Conservation (phyloP, 2,797 vertebrate genomes). For the Premnoplex brunnescens region DNA sequence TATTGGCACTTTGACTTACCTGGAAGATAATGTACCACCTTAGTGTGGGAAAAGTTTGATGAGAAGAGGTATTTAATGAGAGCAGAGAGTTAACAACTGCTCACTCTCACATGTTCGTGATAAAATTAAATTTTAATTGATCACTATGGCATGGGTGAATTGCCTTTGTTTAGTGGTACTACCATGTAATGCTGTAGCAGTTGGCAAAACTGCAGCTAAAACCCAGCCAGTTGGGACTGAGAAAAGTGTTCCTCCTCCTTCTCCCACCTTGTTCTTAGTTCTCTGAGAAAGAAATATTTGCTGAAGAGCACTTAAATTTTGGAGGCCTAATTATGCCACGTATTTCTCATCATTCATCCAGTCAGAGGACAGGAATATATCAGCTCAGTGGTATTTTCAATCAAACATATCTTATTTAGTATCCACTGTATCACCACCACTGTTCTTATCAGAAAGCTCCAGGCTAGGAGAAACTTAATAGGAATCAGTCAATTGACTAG, state of each 20-base stretch:
- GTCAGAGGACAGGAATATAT: background rate
- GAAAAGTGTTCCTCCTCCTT: background rate
- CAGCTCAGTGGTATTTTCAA: background rate
- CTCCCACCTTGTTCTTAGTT: background rate
- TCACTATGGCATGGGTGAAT: background rate
- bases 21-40: conserved; percentile 35
- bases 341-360: background rate
- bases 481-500: background rate
- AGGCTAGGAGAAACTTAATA: background rate
- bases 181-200: background rate
- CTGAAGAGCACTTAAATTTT: background rate
- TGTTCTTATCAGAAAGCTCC: background rate
- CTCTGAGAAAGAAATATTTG: background rate
- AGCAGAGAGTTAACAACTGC: conserved; percentile 2
- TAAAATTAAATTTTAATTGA: conserved; percentile 12
- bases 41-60: conserved; percentile 16
- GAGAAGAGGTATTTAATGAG: conserved; percentile 25
- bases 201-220: background rate
- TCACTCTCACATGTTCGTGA: background rate
- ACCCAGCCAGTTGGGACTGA: background rate
- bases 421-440: background rate
- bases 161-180: background rate
- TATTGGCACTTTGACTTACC: conserved; percentile 66
- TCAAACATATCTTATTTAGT: background rate
- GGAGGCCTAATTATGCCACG: background rate